phyloP scores from a whole-genome alignment of 2,888 invertebrate species.

The Euzetes globulus region DNA sequence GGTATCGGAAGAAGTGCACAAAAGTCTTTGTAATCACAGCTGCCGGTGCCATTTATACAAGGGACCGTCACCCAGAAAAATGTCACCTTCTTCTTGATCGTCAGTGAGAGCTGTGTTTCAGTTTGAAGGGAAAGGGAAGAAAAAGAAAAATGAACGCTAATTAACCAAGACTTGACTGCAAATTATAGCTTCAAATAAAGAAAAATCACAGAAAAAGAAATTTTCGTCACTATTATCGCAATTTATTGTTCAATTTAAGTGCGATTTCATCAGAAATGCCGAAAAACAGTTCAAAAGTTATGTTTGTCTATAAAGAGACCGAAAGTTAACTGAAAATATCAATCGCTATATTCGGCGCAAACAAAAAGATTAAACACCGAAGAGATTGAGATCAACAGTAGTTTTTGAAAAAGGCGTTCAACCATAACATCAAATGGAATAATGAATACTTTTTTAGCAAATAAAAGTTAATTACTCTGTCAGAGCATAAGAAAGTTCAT shows the following conservation, averaged over 20 bases:
- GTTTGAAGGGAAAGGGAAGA: neutral
- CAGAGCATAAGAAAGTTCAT: constrained; percentile 19
- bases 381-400: neutral
- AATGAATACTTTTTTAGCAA: constrained; percentile 10
- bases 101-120: neutral
- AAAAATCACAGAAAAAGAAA: neutral
- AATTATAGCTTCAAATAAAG: neutral
- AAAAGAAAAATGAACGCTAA: constrained; percentile 3
- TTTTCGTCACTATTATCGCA: neutral
- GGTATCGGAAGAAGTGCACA: constrained; percentile 4
- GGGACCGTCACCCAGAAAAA: constrained; percentile 5
- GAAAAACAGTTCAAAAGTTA: neutral
- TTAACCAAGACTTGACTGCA: neutral
- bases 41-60: neutral
- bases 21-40: constrained; percentile 15
- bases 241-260: neutral
- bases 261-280: neutral
- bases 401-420: neutral
- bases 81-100: constrained; percentile 7
- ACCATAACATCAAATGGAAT: neutral
- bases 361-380: neutral
- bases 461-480: constrained; percentile 29
- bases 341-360: neutral
- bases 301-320: neutral
- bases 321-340: neutral